These are phyloP conservation scores for Ichneumoninae sp. DNA, from an alignment of 2,888 invertebrate genomes.

Conservation along the genomic window DNA sequence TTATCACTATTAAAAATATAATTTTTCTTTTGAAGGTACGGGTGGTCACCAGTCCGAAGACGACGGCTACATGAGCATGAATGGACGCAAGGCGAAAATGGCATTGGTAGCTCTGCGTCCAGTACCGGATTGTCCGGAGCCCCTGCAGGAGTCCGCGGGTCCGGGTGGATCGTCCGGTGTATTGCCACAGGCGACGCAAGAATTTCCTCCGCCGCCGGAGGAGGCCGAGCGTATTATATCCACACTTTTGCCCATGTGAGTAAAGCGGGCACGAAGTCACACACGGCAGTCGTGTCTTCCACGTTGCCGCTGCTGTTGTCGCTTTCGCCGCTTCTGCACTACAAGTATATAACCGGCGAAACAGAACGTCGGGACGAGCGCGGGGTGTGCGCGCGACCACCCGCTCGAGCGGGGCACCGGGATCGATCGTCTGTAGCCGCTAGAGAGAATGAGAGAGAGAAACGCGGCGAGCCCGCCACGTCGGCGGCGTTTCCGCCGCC, in stretches of 20 bases:
- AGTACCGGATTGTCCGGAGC: conserved; percentile 87
- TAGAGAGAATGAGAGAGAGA: conserved; percentile 53
- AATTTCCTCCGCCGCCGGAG: conserved; percentile 91
- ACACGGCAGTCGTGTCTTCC: conserved; percentile 9
- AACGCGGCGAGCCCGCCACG: conserved; percentile 52
- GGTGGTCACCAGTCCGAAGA: conserved; percentile 93
- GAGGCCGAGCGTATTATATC: conserved; percentile 92
- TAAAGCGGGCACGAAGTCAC: conserved; percentile 57
- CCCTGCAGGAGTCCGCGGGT: conserved; percentile 85
- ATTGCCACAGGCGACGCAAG: conserved; percentile 74
- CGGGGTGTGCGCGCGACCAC: conserved; percentile 57
- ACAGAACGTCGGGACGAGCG: conserved; percentile 49
- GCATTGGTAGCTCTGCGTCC: conserved; percentile 86
- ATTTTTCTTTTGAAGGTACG: conserved; percentile 57
- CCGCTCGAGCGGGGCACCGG: conserved; percentile 35
- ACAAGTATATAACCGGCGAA: conserved; percentile 37
- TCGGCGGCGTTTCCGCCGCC: conserved; percentile 65
- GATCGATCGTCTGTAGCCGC: conserved; percentile 42
- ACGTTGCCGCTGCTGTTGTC: conserved; percentile 9
- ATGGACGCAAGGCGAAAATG: conserved; percentile 92
- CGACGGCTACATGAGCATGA: conserved; percentile 97
- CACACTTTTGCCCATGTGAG: conserved; percentile 90
- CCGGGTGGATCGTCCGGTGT: conserved; percentile 74
- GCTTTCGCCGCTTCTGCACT: background rate
- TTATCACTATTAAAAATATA: background rate